phyloP scores from a whole-genome alignment of 1,140 invertebrate genomes.

The Lineus longissimus region DNA sequence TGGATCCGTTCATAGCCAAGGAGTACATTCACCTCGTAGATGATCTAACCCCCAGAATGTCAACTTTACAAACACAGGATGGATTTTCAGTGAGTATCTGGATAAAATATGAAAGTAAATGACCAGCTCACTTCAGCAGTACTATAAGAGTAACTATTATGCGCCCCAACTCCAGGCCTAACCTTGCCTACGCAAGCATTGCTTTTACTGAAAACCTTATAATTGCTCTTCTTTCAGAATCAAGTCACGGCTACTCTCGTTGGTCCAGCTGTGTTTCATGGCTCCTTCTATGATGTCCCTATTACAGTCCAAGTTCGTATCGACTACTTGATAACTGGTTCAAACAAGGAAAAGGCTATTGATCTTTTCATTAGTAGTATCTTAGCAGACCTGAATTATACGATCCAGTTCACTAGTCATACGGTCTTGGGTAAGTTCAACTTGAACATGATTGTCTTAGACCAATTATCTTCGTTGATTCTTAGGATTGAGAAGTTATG shows the following conservation, averaged over 20 bases:
- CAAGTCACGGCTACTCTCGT: constrained; percentile 43
- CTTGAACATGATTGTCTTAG: too few species aligned
- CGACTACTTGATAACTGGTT: constrained; percentile 38
- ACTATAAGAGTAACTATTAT: too few species aligned
- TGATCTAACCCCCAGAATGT: constrained; percentile 34
- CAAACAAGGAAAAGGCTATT: constrained; percentile 23
- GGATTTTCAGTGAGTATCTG: constrained; percentile 34
- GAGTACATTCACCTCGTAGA: constrained; percentile 40
- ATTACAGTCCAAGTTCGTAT: constrained; percentile 35
- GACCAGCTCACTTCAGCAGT: too few species aligned
- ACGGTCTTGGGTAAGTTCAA: constrained; percentile 3
- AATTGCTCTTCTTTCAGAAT: constrained; percentile 26
- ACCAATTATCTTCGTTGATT: too few species aligned
- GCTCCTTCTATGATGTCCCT: constrained; percentile 38
- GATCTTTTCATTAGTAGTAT: constrained; percentile 11
- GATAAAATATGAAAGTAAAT: too few species aligned
- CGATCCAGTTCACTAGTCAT: neutral
- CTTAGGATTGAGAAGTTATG: too few species aligned
- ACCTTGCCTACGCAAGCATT: too few species aligned
- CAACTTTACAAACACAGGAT: constrained; percentile 27
- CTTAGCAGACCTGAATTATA: constrained; percentile 4
- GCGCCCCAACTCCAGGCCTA: too few species aligned
- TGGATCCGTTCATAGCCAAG: constrained; percentile 27
- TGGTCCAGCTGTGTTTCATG: constrained; percentile 40
- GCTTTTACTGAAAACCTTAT: neutral